phyloP scores from a whole-genome alignment of 2,888 invertebrate genomes.

The Idaea straminata region DNA sequence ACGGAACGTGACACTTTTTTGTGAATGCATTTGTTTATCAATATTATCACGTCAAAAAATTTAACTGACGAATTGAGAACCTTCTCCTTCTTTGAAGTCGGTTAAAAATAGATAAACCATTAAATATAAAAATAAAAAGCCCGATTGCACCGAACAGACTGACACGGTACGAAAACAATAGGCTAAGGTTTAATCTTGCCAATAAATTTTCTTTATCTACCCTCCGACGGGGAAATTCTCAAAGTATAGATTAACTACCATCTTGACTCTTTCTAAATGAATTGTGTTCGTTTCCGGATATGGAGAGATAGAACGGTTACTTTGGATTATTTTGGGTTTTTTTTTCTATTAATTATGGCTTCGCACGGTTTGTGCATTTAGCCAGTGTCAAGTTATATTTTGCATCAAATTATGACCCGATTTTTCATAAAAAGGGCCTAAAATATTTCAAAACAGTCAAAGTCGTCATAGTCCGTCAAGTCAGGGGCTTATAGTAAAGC shows the following conservation, averaged over 20 bases:
- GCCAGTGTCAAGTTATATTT: no score
- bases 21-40: no score
- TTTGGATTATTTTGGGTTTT: not conserved
- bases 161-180: conserved; percentile 65
- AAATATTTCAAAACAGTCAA: no score
- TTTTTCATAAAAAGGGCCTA: no score
- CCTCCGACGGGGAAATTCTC: conserved; percentile 12
- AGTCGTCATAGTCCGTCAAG: no score
- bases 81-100: no score
- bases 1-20: no score
- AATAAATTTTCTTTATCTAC: conserved; percentile 72
- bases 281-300: not conserved
- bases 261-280: conserved; percentile 1
- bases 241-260: not conserved
- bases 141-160: conserved; percentile 46
- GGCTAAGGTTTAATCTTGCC: conserved; percentile 63
- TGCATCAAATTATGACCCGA: no score
- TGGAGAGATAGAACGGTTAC: not conserved
- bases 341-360: not conserved
- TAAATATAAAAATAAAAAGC: conserved; percentile 4
- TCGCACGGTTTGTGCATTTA: no score
- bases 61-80: no score
- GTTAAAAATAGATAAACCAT: not conserved
- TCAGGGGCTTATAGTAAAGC: no score
- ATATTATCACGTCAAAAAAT: no score